These are phyloP conservation scores for Pantala flavescens DNA, from an alignment of 1,140 invertebrate genomes.

Conservation along the genomic window DNA sequence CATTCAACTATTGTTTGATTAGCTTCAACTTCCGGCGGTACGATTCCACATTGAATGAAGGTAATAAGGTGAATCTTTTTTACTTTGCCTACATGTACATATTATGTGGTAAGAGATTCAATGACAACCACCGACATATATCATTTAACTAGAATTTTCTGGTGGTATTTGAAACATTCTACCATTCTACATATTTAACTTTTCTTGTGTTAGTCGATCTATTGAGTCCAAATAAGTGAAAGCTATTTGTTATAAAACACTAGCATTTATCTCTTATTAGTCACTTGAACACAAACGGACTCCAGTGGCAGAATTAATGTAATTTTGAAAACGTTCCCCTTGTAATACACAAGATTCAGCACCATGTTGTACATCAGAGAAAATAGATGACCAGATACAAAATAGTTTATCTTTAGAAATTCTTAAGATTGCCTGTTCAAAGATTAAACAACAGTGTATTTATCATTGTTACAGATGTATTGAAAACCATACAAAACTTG, in stretches of 20 bases:
- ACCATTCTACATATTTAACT: too few relatives aligned
- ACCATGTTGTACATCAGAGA: background rate
- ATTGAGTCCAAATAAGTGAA: background rate
- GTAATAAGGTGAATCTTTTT: too few relatives aligned
- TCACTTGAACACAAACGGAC: background rate
- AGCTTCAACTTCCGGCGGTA: too few relatives aligned
- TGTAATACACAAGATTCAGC: slow-evolving; percentile 1
- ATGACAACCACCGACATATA: too few relatives aligned
- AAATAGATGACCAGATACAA: slow-evolving; percentile 2
- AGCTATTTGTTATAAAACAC: background rate
- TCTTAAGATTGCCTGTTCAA: background rate
- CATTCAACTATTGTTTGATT: background rate
- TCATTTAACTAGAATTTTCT: too few relatives aligned
- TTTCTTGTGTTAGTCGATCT: background rate
- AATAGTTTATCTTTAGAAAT: background rate
- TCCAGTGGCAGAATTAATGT: background rate
- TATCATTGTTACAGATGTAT: background rate
- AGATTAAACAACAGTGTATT: background rate
- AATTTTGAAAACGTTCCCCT: background rate
- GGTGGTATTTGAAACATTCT: too few relatives aligned
- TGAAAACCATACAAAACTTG: slow-evolving; percentile 6
- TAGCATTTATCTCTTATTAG: slow-evolving; percentile 10
- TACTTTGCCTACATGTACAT: too few relatives aligned
- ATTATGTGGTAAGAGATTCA: too few relatives aligned
- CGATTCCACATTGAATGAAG: too few relatives aligned